Base-by-base conservation (phyloP, 2,113 vertebrate species). In the Corydoras maculifer region DNA sequence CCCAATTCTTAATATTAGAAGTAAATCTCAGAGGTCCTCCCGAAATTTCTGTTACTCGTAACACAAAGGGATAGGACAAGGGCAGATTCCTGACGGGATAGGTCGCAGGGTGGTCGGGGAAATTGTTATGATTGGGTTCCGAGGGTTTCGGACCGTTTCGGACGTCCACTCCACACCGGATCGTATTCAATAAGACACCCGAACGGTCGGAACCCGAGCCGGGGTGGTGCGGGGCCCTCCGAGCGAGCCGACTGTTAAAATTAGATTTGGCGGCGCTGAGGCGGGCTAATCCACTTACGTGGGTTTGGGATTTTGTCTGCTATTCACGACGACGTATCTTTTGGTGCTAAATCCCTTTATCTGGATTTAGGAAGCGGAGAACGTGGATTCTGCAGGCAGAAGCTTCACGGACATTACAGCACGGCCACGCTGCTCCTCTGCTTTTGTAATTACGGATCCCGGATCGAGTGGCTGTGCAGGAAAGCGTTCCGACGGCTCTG, bases 291-390 rank as follows among this genome's bases (percentile, higher is more conserved):
- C 66, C 66, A 72, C 49, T 78, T 77, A 65, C 62, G 54, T 62
- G 54, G 50, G 59, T 29, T 59, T 61, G 68, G 18, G 68, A 69
- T 75, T 70, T 71, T 62, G 53, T 76, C 68, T 74, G 67, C 66
- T 74, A 70, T 66, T 75, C 68, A 66, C 76, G 66, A 53, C 74
- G 77, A 77, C 67, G 63, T 73, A 62, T 64, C 68, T 49, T 62
- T 82, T 75, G 62, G 12, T 13, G 10, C 54, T 25, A 68, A 67
- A 78, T 75, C 65, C 63, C 79, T 80, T 78, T 74, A 79, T 80
- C 66, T 70, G 8, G 18, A 31, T 64, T 49, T 71, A 74, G 76
- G 59, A 77, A 64, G 81, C 77, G 75, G 78, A 78, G 76, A 79
- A 72, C 76, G 68, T 77, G 75, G 77, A 74, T 74, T 68, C 25